phyloP scores from a whole-genome alignment of 2,797 vertebrate genomes.

The Sebastes melanostomus region DNA sequence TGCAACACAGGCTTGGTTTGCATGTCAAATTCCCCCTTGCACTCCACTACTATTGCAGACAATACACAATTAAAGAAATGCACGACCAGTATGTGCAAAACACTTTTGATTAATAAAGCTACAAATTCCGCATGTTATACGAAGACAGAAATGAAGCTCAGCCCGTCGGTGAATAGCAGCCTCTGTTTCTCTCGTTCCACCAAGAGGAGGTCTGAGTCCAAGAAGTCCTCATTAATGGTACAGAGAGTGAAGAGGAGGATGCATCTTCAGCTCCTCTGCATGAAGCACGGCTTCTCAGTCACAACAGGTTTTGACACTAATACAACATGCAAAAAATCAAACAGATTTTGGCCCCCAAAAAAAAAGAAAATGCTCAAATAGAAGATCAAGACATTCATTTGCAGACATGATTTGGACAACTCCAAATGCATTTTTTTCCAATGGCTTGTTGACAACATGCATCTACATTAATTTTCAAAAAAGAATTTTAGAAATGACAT shows the following conservation, averaged over 20 bases:
- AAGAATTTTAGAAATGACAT: not conserved
- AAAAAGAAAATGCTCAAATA: not conserved
- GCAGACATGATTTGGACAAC: not conserved
- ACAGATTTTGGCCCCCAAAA: not conserved
- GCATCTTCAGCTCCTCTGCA: conserved; percentile 27
- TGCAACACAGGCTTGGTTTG: not conserved
- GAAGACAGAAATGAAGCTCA: conserved; percentile 22
- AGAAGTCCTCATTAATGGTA: conserved; percentile 34
- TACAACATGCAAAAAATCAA: not conserved
- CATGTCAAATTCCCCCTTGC: not conserved
- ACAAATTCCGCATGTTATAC: conserved; percentile 22
- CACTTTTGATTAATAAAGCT: conserved; percentile 15
- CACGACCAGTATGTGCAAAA: not conserved
- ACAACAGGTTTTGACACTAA: conserved; percentile 38
- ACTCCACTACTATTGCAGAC: not conserved
- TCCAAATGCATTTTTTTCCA: not conserved
- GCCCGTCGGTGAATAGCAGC: conserved; percentile 54
- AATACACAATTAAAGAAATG: not conserved
- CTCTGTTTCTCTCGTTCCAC: conserved; percentile 54
- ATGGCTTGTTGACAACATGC: not conserved
- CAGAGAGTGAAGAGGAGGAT: not conserved
- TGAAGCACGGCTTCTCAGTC: not conserved
- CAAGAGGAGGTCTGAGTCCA: conserved; percentile 31
- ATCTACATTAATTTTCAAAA: not conserved
- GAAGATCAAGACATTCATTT: not conserved